Evolutionary conservation across 2,888 invertebrate genomes (phyloP), one percentile per base, ranked within the genome.

Genomic region (Nymphalis urticae): DNA sequence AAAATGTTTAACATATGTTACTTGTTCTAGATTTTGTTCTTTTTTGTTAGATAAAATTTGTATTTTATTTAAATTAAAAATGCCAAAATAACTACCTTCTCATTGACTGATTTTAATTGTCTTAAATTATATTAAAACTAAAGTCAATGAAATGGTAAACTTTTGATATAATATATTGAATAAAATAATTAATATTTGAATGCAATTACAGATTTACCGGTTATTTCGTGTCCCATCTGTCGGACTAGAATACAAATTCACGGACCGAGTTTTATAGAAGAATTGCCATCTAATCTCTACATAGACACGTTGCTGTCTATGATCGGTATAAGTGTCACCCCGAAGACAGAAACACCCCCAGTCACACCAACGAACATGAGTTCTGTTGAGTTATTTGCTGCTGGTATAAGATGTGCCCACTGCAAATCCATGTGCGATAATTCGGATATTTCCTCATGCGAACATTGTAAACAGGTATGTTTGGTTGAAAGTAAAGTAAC

Each of bases 251-350:
- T 88, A 32, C 87, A 94, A 73, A 82, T 92, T 4, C 89, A 90
- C 0, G 93, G 93, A 1, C 78, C 91, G 0, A 89, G 89, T 61
- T 93, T 93, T 59, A 81, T 95, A 21, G 91, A 93, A 21, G 82
- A 88, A 3, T 83, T 95, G n/a, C 95, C 95, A n/a, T 93, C 94
- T 10, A 96, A 96, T 81, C 84, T 95, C 54, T 95, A 95, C 80
- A 94, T 95, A 60, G 94, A 95, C 75, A 94, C 94, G 0, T 83
- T 96, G 51, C 85, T 95, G 1, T 84, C 88, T 63, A 81, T 94
- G 58, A 83, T 94, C 17, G 90, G 92, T 17, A 81, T 86, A 58
- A 80, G 53, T 3, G 69, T 64, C 50, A 75, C 71, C 8, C 68
- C 72, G n/a, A 62, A 71, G 16, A 76, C 77, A 27, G 61, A 74